phyloP scores from a whole-genome alignment of 53 echinoderm and acorn worm species.

The Holothuria scabra region DNA sequence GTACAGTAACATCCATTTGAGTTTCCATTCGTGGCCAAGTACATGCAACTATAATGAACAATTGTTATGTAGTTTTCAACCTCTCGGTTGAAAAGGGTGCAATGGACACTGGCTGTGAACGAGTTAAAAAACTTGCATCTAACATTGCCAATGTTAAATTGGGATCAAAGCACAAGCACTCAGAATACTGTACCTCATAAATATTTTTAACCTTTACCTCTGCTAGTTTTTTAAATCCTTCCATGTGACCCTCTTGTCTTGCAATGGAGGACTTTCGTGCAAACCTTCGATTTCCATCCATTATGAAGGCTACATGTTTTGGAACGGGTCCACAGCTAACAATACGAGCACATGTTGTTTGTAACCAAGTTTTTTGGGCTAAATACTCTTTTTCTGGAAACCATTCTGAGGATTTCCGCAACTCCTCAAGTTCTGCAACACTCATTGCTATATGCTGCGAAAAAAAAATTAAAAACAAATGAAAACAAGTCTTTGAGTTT shows the following conservation, averaged over 20 bases:
- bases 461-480: not conserved
- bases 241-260: constrained; percentile 76
- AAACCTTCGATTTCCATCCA: constrained; percentile 98
- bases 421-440: constrained; percentile 15
- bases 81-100: too few relatives aligned
- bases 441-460: constrained; percentile 1
- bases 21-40: too few relatives aligned
- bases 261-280: constrained; percentile 78
- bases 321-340: constrained; percentile 84
- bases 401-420: constrained; percentile 68
- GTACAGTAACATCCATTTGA: too few relatives aligned
- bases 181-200: not conserved
- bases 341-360: constrained; percentile 73
- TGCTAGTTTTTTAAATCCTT: constrained; percentile 93
- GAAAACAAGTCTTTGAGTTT: too few relatives aligned
- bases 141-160: too few relatives aligned
- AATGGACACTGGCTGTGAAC: too few relatives aligned
- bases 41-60: too few relatives aligned
- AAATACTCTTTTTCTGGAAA: constrained; percentile 82
- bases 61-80: too few relatives aligned
- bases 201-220: constrained; percentile 67
- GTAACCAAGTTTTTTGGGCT: constrained; percentile 87
- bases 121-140: too few relatives aligned
- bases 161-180: too few relatives aligned
- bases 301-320: constrained; percentile 91